A percentile compares a stretch with the other conserved stretches of the same genome.
Evolutionary conservation across 2,797 vertebrate genomes (phyloP).

Genomic region (Aulostomus chinensis): DNA sequence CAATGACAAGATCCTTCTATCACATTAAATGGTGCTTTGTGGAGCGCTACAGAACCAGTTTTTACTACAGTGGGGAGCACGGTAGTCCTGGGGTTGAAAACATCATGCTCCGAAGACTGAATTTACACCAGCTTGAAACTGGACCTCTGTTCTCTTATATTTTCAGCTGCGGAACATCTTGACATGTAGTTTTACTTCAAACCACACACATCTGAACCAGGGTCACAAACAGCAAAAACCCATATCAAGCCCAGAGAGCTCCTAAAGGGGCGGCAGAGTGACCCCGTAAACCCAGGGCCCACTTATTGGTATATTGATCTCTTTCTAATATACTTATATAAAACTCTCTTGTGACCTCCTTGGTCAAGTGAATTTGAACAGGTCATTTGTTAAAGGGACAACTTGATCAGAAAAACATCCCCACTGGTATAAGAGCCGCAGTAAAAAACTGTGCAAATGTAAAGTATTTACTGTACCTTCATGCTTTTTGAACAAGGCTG

Average conservation of each 20-base stretch:
- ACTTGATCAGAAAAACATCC: no score
- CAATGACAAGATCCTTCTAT: conserved; percentile 18
- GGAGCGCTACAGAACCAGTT: conserved; percentile 5
- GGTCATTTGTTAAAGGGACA: no score
- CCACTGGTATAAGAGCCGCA: no score
- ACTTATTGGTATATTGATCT: conserved; percentile 26
- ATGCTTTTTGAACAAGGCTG: no score
- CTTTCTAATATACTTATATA: conserved; percentile 25
- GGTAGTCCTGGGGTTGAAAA: conserved; percentile 1
- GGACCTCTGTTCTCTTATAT: conserved; percentile 13
- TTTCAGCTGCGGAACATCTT: neutral
- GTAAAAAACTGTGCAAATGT: no score
- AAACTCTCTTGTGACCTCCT: neutral
- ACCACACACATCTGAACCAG: conserved; percentile 4
- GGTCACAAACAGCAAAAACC: conserved; percentile 7
- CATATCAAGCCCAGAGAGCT: neutral
- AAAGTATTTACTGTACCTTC: no score
- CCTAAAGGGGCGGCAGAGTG: conserved; percentile 3
- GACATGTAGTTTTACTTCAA: conserved; percentile 26
- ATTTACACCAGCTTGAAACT: conserved; percentile 48
- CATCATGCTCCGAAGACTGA: conserved; percentile 40
- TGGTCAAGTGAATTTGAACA: neutral
- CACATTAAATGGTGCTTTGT: conserved; percentile 28
- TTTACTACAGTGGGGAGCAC: conserved; percentile 27
- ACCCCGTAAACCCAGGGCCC: conserved; percentile 22